Base-by-base conservation (phyloP, 2,113 vertebrate species). In the Rhagologus leucostigma region DNA sequence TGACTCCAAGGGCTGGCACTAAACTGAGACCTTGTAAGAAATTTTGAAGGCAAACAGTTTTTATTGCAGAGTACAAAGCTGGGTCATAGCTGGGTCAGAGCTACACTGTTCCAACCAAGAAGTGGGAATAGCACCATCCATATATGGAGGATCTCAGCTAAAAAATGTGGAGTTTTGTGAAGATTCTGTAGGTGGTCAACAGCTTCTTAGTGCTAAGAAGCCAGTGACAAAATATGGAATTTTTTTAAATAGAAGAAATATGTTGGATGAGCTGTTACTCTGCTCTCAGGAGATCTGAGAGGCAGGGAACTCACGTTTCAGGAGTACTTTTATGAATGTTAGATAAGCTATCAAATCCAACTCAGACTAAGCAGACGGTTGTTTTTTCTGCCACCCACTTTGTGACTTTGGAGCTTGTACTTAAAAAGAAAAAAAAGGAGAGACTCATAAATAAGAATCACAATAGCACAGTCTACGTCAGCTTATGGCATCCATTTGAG, bases 381-480 rank as follows among this genome's bases (percentile, higher is more conserved):
- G 20, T 57, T 80, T 84, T 77, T 91, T 71, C 77, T 96, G 79
- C 87, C 82, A 81, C 56, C 68, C 46, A 37, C 63, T 94, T 78
- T 60, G 82, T 74, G 90, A 60, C 67, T 93, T 68, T 47, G 53
- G 42, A 86, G 88, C 44, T 87, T 79, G 69, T 78, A 78, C 88
- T 91, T 91, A 49, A 74, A 79, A 75, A 93, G 44, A 42, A 73
- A 64, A 64, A 44, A 37, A 84, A 69, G 44, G 32, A 70, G 16
- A 92, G 16, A 53, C 35, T 92, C 50, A 41, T 93, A 97, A 95
- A 90, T 96, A 94, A 94, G 67, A 83, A 81, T 86, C 85, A 96
- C 84, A 96, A 89, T 94, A 93, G 95, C 84, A 55, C 35, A 52
- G 49, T 60, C 86, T 90, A 37, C 42, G 19, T 90, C 95, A 96